Evolutionary conservation across 2,113 vertebrate genomes (phyloP).

Genomic region (Epinephelus cyanopodus): DNA sequence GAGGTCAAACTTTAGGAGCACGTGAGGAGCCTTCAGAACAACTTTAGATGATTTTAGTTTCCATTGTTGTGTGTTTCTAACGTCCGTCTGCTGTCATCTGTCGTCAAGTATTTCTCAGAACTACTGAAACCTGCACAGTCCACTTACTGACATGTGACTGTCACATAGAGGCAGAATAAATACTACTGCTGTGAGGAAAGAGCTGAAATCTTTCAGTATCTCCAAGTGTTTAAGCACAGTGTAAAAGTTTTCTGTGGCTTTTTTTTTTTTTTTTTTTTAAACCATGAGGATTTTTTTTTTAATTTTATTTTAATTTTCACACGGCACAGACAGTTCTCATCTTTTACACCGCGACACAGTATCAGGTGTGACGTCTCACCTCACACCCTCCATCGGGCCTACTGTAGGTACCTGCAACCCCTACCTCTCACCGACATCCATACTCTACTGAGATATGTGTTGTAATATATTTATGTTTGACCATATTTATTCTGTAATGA

Average conservation of each 20-base stretch:
- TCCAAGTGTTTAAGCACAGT: conserved; percentile 17
- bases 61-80: conserved; percentile 29
- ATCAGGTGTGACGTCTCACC: conserved; percentile 52
- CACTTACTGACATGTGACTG: conserved; percentile 11
- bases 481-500: conserved; percentile 82
- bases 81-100: conserved; percentile 38
- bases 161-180: conserved; percentile 13
- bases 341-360: conserved; percentile 50
- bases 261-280: not conserved
- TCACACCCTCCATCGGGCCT: conserved; percentile 55
- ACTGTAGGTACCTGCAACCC: conserved; percentile 67
- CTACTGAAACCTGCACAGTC: conserved; percentile 36
- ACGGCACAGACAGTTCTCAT: conserved; percentile 60
- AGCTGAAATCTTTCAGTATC: conserved; percentile 8
- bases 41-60: conserved; percentile 1
- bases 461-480: conserved; percentile 81
- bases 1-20: conserved; percentile 58
- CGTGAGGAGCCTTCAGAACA: conserved; percentile 31
- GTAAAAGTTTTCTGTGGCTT: not conserved
- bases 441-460: conserved; percentile 73
- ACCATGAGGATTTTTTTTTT: not conserved
- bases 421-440: conserved; percentile 85
- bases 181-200: conserved; percentile 30
- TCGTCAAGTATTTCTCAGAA: conserved; percentile 33
- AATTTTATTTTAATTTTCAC: not conserved